These are phyloP conservation scores for Fissipunctia ypsillon DNA, from an alignment of 2,888 invertebrate species.

Conservation along the genomic window DNA sequence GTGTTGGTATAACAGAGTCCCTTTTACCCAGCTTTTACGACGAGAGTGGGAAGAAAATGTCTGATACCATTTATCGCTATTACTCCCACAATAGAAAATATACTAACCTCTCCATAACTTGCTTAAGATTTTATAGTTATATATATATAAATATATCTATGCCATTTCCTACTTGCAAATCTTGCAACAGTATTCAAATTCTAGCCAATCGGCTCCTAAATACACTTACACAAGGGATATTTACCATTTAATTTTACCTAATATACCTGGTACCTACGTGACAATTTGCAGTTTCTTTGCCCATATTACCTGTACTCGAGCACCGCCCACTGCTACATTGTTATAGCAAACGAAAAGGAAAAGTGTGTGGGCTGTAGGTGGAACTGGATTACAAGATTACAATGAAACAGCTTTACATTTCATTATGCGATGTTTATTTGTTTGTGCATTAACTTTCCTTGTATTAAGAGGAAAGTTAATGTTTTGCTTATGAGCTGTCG, in stretches of 20 bases:
- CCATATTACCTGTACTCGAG: slow-evolving; percentile 11
- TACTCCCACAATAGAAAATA: slow-evolving; percentile 23
- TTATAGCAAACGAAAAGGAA: slow-evolving; percentile 34
- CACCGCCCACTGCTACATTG: slow-evolving; percentile 49
- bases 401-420: slow-evolving; percentile 53
- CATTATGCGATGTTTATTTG: slow-evolving; percentile 34
- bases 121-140: too few relatives aligned
- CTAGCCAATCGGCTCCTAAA: slow-evolving; percentile 5
- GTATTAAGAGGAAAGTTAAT: slow-evolving; percentile 21
- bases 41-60: slow-evolving; percentile 31
- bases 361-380: slow-evolving; percentile 30
- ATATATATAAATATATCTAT: neutral
- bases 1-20: slow-evolving; percentile 14
- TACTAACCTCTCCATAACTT: slow-evolving; percentile 1
- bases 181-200: neutral
- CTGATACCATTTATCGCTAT: slow-evolving; percentile 40
- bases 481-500: slow-evolving; percentile 17
- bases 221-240: slow-evolving; percentile 7
- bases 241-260: slow-evolving; percentile 12
- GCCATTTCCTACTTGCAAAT: neutral
- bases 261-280: slow-evolving; percentile 19
- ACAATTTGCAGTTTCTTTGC: slow-evolving; percentile 37
- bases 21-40: slow-evolving; percentile 21
- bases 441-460: slow-evolving; percentile 11
- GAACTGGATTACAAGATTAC: slow-evolving; percentile 44